These are phyloP conservation scores for Brachionus rubens DNA, from an alignment of 1,140 invertebrate genomes.

Conservation along the genomic window DNA sequence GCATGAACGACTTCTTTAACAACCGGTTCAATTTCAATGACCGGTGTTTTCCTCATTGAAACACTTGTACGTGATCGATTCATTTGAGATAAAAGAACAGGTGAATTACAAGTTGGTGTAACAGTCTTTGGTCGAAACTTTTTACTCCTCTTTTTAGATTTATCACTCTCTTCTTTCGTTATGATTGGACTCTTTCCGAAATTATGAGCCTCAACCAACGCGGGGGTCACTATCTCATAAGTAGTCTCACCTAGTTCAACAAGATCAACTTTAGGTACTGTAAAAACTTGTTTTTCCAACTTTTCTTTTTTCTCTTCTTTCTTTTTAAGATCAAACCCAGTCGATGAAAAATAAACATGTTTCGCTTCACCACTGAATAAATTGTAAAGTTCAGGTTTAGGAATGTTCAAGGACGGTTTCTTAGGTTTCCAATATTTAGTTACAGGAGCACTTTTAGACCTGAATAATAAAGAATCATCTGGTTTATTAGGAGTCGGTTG, in stretches of 20 bases:
- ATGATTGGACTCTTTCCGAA: background rate
- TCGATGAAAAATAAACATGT: background rate
- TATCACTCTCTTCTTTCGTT: background rate
- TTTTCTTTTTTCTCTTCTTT: background rate
- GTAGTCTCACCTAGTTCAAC: background rate
- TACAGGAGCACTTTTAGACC: constrained; percentile 6
- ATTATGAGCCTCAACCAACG: background rate
- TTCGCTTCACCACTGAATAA: background rate
- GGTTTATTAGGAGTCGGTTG: background rate
- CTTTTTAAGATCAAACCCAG: background rate
- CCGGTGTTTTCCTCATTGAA: constrained; percentile 5
- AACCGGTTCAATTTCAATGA: background rate
- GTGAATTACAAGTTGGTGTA: background rate
- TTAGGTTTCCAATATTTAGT: background rate
- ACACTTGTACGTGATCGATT: background rate
- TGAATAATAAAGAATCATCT: background rate
- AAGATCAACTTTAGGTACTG: background rate
- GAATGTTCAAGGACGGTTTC: background rate
- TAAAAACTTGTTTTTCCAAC: background rate
- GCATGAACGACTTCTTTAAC: background rate
- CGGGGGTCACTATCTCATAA: background rate
- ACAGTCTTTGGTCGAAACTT: background rate
- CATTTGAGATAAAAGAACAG: background rate
- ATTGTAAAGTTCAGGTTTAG: background rate
- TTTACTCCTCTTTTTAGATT: background rate